These are phyloP conservation scores for Pogonocichla stellata DNA, from an alignment of 2,113 vertebrate species.

Conservation along the genomic window DNA sequence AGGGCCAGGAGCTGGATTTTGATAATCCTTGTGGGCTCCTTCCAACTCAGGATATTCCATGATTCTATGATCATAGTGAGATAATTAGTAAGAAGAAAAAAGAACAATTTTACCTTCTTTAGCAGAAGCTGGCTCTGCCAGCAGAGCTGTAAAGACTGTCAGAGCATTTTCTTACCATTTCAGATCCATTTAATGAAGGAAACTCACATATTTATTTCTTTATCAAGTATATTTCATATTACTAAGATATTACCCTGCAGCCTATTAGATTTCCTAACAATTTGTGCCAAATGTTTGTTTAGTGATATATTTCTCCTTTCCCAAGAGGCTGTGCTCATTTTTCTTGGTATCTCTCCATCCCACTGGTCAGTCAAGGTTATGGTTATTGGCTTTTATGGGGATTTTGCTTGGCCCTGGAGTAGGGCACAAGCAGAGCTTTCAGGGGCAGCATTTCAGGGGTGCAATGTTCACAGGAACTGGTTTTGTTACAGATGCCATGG, in stretches of 20 bases:
- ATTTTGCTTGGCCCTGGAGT: not conserved
- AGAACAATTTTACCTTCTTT: not conserved
- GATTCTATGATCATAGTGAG: not conserved
- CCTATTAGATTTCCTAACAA: not conserved
- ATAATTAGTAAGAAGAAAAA: not conserved
- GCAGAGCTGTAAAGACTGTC: not conserved
- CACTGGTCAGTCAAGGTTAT: not conserved
- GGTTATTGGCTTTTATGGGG: not conserved
- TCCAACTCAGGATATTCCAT: not conserved
- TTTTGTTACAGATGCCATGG: slow-evolving; percentile 81
- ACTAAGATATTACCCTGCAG: not conserved
- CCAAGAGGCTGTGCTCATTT: not conserved
- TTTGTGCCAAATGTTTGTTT: not conserved
- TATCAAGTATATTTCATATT: not conserved
- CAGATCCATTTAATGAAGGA: not conserved
- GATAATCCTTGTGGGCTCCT: not conserved
- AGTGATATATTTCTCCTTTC: not conserved
- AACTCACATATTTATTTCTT: not conserved
- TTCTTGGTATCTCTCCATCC: not conserved
- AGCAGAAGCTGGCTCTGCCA: not conserved
- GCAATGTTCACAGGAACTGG: not conserved
- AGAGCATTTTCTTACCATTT: not conserved
- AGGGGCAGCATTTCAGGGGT: not conserved
- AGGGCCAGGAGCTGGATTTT: not conserved
- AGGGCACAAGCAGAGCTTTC: not conserved